A percentile compares a stretch with the other conserved stretches of the same genome.
phyloP scores from a whole-genome alignment of 2,797 vertebrate genomes.

The Sebastiscus tertius region DNA sequence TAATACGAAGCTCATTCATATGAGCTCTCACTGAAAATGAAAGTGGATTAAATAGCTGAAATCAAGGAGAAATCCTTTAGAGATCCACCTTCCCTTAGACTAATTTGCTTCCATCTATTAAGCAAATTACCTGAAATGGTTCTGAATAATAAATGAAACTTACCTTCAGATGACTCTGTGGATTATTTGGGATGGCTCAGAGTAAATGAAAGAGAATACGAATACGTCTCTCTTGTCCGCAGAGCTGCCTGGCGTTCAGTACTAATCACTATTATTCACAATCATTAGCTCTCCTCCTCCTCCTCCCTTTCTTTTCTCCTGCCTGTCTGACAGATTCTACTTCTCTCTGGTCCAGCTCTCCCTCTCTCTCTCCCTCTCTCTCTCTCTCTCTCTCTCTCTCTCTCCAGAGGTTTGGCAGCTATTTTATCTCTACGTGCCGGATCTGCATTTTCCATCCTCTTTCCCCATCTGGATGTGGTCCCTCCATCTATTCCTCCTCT shows the following conservation, averaged over 20 bases:
- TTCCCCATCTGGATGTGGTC: slow-evolving; percentile 1
- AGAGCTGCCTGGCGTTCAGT: slow-evolving; percentile 6
- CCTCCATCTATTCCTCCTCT: slow-evolving; percentile 18
- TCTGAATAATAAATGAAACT: slow-evolving; percentile 41
- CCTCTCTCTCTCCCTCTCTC: not conserved
- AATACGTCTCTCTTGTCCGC: slow-evolving; percentile 12
- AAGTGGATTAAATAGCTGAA: not conserved
- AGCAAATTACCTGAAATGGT: not conserved
- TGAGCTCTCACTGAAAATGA: not conserved
- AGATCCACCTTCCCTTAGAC: not conserved
- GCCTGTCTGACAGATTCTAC: slow-evolving; percentile 15
- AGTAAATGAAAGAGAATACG: slow-evolving; percentile 1
- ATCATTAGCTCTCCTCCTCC: not conserved
- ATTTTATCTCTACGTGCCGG: slow-evolving; percentile 31
- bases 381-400: slow-evolving; percentile 14
- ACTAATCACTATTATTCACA: slow-evolving; percentile 14
- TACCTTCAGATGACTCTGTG: slow-evolving; percentile 33
- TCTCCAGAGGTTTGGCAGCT: slow-evolving; percentile 25
- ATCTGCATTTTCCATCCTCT: slow-evolving; percentile 33
- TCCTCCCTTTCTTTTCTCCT: slow-evolving; percentile 7
- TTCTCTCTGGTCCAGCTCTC: slow-evolving; percentile 4
- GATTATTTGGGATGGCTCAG: not conserved
- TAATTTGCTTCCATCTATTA: slow-evolving; percentile 6
- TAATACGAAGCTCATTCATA: too few species aligned
- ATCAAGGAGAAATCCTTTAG: not conserved